Percentiles rank a stretch among this genome's conserved stretches.
Conservation (phyloP, 2,888 invertebrate species). For the Agrilus cyanescens region DNA sequence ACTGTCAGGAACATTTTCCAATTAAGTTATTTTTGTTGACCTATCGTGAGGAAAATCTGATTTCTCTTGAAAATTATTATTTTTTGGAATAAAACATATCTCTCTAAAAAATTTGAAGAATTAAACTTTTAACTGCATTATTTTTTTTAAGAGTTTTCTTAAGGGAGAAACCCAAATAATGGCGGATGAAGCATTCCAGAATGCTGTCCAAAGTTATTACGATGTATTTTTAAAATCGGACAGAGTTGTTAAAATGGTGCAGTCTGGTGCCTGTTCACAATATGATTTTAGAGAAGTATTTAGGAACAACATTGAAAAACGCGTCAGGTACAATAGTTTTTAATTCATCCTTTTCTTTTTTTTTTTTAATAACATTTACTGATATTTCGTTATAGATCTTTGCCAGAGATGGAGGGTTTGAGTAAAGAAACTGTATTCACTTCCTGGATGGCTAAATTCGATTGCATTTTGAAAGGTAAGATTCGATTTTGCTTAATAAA, state of each 20-base stretch:
- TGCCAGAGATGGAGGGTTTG: slow-evolving; percentile 98
- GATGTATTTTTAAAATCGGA: slow-evolving; percentile 97
- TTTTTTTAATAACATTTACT: background rate
- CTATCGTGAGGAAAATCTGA: too few relatives aligned
- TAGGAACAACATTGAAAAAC: slow-evolving; percentile 95
- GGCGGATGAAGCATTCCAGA: slow-evolving; percentile 97
- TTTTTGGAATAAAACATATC: too few relatives aligned
- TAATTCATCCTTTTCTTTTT: slow-evolving; percentile 1
- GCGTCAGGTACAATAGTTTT: slow-evolving; percentile 59
- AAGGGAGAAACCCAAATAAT: slow-evolving; percentile 98
- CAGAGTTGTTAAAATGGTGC: slow-evolving; percentile 90
- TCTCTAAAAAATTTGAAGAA: too few relatives aligned
- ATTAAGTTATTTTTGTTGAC: too few relatives aligned
- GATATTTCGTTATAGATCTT: slow-evolving; percentile 48
- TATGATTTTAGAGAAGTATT: slow-evolving; percentile 98
- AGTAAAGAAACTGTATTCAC: slow-evolving; percentile 98
- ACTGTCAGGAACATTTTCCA: background rate
- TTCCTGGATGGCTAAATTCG: slow-evolving; percentile 99
- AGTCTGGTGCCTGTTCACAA: slow-evolving; percentile 94
- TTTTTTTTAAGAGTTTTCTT: slow-evolving; percentile 63
- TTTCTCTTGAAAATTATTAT: too few relatives aligned
- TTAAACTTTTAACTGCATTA: background rate
- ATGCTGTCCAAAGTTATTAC: slow-evolving; percentile 91
- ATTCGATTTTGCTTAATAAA: slow-evolving; percentile 26
- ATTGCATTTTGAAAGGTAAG: slow-evolving; percentile 87